These are phyloP conservation scores for Bovichtus diacanthus DNA, from an alignment of 2,797 vertebrate genomes.

Conservation along the genomic window DNA sequence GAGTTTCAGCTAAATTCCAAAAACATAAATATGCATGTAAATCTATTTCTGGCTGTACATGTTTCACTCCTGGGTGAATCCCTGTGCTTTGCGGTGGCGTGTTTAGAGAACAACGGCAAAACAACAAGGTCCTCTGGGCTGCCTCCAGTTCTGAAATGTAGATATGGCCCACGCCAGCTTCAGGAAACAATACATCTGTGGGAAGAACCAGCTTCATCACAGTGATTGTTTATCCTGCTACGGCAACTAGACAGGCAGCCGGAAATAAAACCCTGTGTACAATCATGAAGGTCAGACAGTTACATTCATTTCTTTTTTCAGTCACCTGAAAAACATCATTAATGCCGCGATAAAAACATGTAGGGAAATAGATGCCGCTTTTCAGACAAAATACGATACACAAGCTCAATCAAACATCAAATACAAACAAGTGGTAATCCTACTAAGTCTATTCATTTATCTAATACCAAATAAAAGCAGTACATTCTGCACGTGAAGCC, in stretches of 20 bases:
- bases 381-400: neutral
- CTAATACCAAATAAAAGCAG: neutral
- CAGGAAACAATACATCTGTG: constrained; percentile 41
- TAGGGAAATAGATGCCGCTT: constrained; percentile 7
- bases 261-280: constrained; percentile 11
- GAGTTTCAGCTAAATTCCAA: constrained; percentile 16
- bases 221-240: constrained; percentile 37
- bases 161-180: constrained; percentile 42
- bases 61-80: constrained; percentile 34
- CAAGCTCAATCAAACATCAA: neutral
- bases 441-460: neutral
- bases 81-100: constrained; percentile 7
- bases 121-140: constrained; percentile 52
- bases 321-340: neutral
- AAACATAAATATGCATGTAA: constrained; percentile 42
- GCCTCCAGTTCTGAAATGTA: constrained; percentile 57
- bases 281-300: constrained; percentile 27
- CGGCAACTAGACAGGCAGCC: constrained; percentile 20
- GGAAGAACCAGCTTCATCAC: constrained; percentile 45
- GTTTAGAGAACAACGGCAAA: constrained; percentile 37
- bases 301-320: neutral
- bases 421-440: neutral
- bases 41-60: constrained; percentile 41
- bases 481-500: neutral
- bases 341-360: neutral